Evolutionary conservation across 2,113 vertebrate species (phyloP).

Genomic region (Calidris pugnax): DNA sequence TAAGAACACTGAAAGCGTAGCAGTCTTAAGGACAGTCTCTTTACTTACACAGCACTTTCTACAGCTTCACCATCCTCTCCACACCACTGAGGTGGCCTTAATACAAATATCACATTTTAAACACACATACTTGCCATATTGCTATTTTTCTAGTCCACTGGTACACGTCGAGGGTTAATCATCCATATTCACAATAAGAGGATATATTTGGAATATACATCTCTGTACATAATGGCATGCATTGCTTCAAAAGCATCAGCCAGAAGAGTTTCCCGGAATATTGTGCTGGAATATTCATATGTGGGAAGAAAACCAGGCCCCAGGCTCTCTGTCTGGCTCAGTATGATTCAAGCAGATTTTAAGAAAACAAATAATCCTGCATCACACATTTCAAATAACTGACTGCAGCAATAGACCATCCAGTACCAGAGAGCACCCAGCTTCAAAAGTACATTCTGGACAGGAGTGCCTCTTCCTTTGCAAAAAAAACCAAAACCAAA

Average conservation of each 20-base stretch:
- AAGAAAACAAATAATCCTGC: neutral
- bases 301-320: neutral
- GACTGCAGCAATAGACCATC: neutral
- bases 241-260: neutral
- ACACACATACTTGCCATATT: neutral
- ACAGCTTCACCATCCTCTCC: neutral
- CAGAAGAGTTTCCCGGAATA: neutral
- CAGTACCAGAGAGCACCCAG: neutral
- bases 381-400: neutral
- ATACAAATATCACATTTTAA: neutral
- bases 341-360: neutral
- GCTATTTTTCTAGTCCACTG: slow-evolving; percentile 1
- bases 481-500: neutral
- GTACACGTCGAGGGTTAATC: neutral
- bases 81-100: neutral
- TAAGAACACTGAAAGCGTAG: neutral
- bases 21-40: neutral
- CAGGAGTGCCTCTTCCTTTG: neutral
- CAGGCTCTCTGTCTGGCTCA: neutral
- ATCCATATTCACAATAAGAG: slow-evolving; percentile 4
- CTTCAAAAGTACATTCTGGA: neutral
- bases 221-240: neutral
- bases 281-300: neutral
- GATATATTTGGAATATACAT: neutral
- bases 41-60: neutral